phyloP scores from a whole-genome alignment of 2,888 invertebrate species.

The Trichopoda pennipes region DNA sequence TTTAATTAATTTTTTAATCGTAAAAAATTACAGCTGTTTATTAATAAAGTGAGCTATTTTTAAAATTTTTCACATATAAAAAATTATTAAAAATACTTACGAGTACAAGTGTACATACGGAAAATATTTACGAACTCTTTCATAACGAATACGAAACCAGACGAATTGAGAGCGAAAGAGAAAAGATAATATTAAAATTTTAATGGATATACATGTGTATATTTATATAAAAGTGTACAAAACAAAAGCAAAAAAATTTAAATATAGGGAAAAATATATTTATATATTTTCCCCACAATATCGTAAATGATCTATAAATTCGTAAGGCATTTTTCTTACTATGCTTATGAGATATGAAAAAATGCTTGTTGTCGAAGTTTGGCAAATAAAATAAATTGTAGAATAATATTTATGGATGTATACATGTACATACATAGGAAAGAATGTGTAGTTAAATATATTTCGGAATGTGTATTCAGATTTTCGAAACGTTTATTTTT shows the following conservation, averaged over 20 bases:
- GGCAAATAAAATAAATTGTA: constrained; percentile 71
- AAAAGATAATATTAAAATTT: constrained; percentile 27
- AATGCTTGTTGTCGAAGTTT: constrained; percentile 79
- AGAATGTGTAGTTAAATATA: constrained; percentile 7
- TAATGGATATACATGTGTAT: constrained; percentile 5
- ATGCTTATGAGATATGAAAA: constrained; percentile 36
- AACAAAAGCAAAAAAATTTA: constrained; percentile 51
- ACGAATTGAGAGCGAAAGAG: constrained; percentile 17
- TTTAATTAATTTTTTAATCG: no score
- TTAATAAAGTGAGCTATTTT: constrained; percentile 64
- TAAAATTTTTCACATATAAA: constrained; percentile 46
- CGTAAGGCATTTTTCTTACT: constrained; percentile 15
- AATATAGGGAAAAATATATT: constrained; percentile 38
- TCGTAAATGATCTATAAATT: constrained; percentile 43
- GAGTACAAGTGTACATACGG: constrained; percentile 1
- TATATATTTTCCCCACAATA: not conserved
- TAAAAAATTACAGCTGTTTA: constrained; percentile 52
- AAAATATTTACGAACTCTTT: constrained; percentile 40
- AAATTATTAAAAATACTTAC: constrained; percentile 30
- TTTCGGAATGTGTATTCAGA: constrained; percentile 10
- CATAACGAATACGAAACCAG: constrained; percentile 26
- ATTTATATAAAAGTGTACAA: constrained; percentile 25
- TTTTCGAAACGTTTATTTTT: constrained; percentile 48
- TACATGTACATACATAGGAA: not conserved
- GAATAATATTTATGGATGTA: no score